Evolutionary conservation across 2,113 vertebrate genomes (phyloP).

Genomic region (Rhinichthys klamathensis): DNA sequence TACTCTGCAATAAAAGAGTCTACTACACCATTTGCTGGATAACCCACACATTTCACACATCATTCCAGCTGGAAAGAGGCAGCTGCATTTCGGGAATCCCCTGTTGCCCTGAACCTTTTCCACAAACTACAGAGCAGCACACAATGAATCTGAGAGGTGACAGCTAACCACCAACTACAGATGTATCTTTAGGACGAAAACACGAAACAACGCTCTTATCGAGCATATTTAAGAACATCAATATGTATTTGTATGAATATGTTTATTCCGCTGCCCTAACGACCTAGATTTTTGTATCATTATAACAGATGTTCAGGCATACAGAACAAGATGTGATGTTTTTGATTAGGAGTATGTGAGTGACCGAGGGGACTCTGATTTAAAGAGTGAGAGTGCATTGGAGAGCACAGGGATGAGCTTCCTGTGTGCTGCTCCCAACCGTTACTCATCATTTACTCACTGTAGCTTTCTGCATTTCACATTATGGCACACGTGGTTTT

Average conservation of each 20-base stretch:
- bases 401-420: constrained; percentile 64
- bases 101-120: constrained; percentile 64
- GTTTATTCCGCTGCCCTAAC: background rate
- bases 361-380: constrained; percentile 23
- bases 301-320: background rate
- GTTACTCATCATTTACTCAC: constrained; percentile 72
- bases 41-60: constrained; percentile 76
- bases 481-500: constrained; percentile 53
- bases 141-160: constrained; percentile 8
- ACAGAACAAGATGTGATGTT: background rate
- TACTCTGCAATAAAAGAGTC: constrained; percentile 38
- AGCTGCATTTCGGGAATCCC: constrained; percentile 73
- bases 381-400: constrained; percentile 59
- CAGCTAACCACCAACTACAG: background rate
- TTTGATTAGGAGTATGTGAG: constrained; percentile 19
- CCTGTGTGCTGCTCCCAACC: constrained; percentile 42
- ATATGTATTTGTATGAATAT: background rate
- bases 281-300: background rate
- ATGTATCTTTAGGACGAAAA: background rate
- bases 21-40: constrained; percentile 60
- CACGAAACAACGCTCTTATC: background rate
- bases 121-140: constrained; percentile 52
- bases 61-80: constrained; percentile 65
- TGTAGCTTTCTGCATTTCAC: constrained; percentile 62
- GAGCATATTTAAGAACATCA: background rate